Conservation (phyloP, 1,140 invertebrate genomes). For the Brachionus asplanchnoidis region DNA sequence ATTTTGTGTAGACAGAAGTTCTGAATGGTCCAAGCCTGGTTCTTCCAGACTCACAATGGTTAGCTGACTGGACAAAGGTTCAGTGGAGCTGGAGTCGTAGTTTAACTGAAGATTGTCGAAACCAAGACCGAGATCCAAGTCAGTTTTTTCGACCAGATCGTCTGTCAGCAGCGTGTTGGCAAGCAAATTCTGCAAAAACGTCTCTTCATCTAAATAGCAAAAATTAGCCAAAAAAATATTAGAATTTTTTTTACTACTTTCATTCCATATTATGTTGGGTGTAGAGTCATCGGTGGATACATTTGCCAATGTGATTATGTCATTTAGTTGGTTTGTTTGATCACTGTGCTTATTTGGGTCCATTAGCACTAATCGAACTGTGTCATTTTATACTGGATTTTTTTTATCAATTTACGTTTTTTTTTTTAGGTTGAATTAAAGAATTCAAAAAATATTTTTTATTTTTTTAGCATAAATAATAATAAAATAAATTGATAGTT, state of each 20-base stretch:
- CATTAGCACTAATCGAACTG: not conserved
- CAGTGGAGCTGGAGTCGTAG: slow-evolving; percentile 13
- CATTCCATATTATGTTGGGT: not conserved
- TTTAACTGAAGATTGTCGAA: slow-evolving; percentile 39
- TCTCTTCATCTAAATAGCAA: not conserved
- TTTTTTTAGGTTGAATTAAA: not conserved
- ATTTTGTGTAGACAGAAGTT: not conserved
- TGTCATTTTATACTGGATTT: not conserved
- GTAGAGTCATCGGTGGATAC: not conserved
- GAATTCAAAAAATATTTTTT: not conserved
- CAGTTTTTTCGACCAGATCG: not conserved
- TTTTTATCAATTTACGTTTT: not conserved
- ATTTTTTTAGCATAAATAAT: slow-evolving; percentile 10
- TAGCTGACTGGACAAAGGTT: not conserved
- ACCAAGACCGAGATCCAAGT: not conserved
- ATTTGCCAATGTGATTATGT: not conserved
- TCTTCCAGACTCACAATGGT: slow-evolving; percentile 2
- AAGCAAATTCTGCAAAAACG: slow-evolving; percentile 36
- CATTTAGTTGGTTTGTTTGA: not conserved
- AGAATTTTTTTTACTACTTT: not conserved
- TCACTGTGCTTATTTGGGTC: not conserved
- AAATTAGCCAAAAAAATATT: not conserved
- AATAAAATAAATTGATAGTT: not conserved
- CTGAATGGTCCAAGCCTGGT: not conserved
- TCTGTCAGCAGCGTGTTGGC: slow-evolving; percentile 10